A percentile compares a stretch with the other conserved stretches of the same genome.
phyloP scores from a whole-genome alignment of 2,113 vertebrate genomes.

The Xiphorhynchus elegans region DNA sequence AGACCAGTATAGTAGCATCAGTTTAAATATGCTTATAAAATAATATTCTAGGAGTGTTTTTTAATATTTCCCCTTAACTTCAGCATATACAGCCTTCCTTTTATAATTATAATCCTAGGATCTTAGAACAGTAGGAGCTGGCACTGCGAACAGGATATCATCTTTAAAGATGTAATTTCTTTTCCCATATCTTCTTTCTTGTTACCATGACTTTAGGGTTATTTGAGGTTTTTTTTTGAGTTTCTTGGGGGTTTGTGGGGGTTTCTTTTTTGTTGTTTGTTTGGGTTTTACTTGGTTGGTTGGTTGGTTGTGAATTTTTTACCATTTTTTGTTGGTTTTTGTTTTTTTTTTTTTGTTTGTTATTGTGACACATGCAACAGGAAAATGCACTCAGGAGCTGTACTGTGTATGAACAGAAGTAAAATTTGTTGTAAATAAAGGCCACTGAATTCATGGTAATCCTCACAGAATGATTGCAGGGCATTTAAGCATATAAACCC shows the following conservation, averaged over 20 bases:
- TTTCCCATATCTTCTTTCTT: constrained; percentile 4
- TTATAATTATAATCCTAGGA: background rate
- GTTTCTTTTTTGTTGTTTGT: background rate
- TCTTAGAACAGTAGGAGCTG: background rate
- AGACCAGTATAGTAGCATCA: background rate
- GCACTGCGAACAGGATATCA: background rate
- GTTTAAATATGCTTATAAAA: background rate
- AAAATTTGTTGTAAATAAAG: constrained; percentile 53
- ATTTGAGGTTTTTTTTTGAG: background rate
- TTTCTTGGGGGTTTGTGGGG: background rate
- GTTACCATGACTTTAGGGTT: background rate
- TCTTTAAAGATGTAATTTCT: constrained; percentile 38
- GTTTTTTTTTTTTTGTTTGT: no score
- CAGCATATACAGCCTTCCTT: constrained; percentile 4
- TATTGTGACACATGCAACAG: background rate
- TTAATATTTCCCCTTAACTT: background rate
- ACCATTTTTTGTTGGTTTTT: background rate
- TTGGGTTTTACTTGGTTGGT: background rate
- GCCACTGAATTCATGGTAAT: constrained; percentile 29
- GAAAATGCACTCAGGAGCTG: constrained; percentile 31
- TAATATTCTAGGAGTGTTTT: background rate
- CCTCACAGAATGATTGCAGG: constrained; percentile 42
- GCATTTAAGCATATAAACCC: constrained; percentile 32
- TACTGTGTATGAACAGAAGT: constrained; percentile 37
- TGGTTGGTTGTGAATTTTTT: background rate